A percentile compares a stretch with the other conserved stretches of the same genome.
Evolutionary conservation across 1,140 invertebrate genomes (phyloP).

Genomic region (Euglossa dilemma): DNA sequence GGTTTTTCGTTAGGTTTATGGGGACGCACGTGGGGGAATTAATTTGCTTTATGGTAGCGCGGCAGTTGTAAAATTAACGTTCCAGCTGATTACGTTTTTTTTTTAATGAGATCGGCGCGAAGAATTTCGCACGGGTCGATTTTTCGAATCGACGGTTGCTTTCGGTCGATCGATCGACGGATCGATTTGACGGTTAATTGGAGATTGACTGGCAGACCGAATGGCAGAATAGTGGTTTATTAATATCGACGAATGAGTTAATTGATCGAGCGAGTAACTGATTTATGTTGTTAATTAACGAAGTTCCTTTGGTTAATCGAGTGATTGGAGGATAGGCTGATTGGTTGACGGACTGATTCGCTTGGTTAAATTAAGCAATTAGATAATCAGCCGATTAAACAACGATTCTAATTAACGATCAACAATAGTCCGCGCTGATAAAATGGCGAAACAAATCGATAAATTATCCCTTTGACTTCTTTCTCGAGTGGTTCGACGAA

Average conservation of each 20-base stretch:
- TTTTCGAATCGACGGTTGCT: too few species aligned
- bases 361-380: neutral
- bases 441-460: too few species aligned
- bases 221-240: neutral
- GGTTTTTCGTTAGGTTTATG: too few species aligned
- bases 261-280: neutral
- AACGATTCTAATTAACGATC: neutral
- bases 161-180: neutral
- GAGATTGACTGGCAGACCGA: neutral
- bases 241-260: neutral
- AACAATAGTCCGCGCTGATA: neutral
- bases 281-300: neutral
- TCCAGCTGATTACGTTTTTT: too few species aligned
- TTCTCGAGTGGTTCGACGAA: neutral
- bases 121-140: too few species aligned
- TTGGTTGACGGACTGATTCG: neutral
- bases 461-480: neutral
- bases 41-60: too few species aligned
- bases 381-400: neutral
- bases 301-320: neutral
- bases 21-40: too few species aligned
- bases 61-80: too few species aligned
- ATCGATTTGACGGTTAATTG: neutral
- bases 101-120: too few species aligned
- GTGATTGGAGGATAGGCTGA: neutral